Base-by-base conservation (phyloP, 2,888 invertebrate species). In the Drosophila pseudotakahashii region DNA sequence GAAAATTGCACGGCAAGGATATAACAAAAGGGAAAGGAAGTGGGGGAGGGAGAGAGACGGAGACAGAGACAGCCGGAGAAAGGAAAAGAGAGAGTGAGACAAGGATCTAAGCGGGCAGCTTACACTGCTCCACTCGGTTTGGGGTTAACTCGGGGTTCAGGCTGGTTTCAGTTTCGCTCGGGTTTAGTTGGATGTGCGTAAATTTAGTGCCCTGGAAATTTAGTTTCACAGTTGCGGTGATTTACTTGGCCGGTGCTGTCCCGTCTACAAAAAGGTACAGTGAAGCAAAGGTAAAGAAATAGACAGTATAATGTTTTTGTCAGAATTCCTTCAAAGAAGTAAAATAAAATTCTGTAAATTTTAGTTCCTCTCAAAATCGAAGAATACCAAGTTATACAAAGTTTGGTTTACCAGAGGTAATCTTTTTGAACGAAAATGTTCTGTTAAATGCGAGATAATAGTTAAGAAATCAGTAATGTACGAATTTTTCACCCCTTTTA, bases 121-220 rank as follows among this genome's bases (percentile, higher is more conserved):
- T 73, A 76, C 73, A 72, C 51, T 41, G 66, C 45, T 62, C 61
- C 52, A 57, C 51, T 51, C 55, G 48, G 47, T 30, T 44, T 16
- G 30, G 55, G 68, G 63, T 79, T 76, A 62, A 78, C 59, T 68
- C n/a, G 77, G 41, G 76, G 64, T 74, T 76, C 42, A 13, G 42
- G 7, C 19, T 13, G 76, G 45, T 44, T 30, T 44, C 62, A 32
- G 69, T 66, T 64, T 61, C 62, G 14, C 36, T 9, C 16, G 52
- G 39, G 45, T 48, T 60, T 52, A 59, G 47, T 59, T 62, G 60
- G 57, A 48, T 58, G 60, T 73, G 75, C 72, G 74, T 66, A 88
- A 88, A 89, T 89, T 89, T 89, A 89, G 79, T 89, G 81, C 76
- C 75, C 89, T 81, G 76, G 77, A 89, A 83, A 89, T 89, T 81